Evolutionary conservation across 37 sponge, comb jelly and placozoan species (phyloP), one percentile per base, ranked within the genome.

Genomic region (Diacarnus erythraeanus): DNA sequence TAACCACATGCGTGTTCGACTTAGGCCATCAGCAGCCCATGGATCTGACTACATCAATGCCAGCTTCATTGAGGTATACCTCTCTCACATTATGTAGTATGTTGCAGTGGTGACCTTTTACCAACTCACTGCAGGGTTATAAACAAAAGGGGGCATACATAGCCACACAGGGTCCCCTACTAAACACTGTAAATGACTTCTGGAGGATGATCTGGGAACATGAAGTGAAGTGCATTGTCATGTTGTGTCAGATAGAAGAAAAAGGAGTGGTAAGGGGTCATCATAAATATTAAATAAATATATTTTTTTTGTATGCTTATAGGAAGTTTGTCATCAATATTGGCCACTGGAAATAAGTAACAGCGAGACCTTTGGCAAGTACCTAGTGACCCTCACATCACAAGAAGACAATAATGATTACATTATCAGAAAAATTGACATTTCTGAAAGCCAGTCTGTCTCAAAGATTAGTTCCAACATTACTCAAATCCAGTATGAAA

Each of bases 151-250:
- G 71, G 21, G 80, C 71, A n/a, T 89, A 84, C 76, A 83, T 89
- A 40, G 89, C 90, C 54, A 89, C 90, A 22, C 90, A 89, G 77
- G 90, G 81, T 12, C 90, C 90, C 2, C 78, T 89, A 25, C 41
- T 38, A 40, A n/a, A 47, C 38, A 89, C 90, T 17, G 83, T 84
- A 71, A 63, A 76, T 43, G 90, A 89, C 72, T 89, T 89, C 82
- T 89, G 90, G 90, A 61, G 77, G 65, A 89, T 89, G 90, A 57
- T 89, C 5, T 89, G 89, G 89, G 82, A 82, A 65, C 38, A 30
- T 15, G 56, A 74, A 40, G 40, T 60, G 42, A 67, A 54, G 40
- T 68, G 68, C 43, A 76, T 83, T 54, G 84, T 83, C 37, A 76
- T 83, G 76, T 41, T 83, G 84, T 76, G 76, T 65, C 22, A 51